phyloP scores from a whole-genome alignment of 2,888 invertebrate genomes.

The Orthonychiurus folsomi region DNA sequence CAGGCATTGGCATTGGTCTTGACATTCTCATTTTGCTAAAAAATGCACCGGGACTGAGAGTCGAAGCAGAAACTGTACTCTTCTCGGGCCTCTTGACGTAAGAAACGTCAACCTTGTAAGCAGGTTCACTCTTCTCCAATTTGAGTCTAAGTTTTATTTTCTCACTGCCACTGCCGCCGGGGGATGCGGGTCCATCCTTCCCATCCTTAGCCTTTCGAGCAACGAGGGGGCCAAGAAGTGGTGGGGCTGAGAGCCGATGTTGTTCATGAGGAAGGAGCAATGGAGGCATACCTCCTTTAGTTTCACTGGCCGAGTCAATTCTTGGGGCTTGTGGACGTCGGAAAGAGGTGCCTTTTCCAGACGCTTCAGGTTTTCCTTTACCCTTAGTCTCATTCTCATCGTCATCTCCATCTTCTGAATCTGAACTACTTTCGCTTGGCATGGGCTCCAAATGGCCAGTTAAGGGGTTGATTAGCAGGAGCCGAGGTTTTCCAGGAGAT shows the following conservation, averaged over 20 bases:
- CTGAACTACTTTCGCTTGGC: constrained; percentile 53
- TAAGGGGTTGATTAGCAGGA: constrained; percentile 80
- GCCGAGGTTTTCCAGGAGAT: constrained; percentile 61
- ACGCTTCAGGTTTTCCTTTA: not conserved
- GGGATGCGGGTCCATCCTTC: not conserved
- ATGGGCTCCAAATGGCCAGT: constrained; percentile 75
- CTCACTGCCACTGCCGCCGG: constrained; percentile 48
- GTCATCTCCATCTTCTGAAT: constrained; percentile 49
- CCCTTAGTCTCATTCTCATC: constrained; percentile 13
- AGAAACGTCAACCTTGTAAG: constrained; percentile 71
- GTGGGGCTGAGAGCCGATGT: not conserved
- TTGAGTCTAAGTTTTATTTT: constrained; percentile 75
- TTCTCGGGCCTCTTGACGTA: constrained; percentile 52
- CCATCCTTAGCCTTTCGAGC: not conserved
- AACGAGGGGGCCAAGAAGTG: not conserved
- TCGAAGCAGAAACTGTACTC: constrained; percentile 7
- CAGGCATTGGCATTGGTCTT: not conserved
- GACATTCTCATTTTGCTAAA: no score
- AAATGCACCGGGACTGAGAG: constrained; percentile 13
- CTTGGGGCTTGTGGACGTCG: not conserved
- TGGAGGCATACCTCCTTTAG: not conserved
- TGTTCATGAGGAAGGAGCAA: not conserved
- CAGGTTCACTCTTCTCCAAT: constrained; percentile 69
- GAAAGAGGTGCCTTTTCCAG: not conserved
- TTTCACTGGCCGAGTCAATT: not conserved